A percentile compares a stretch with the other conserved stretches of the same genome.
These are phyloP conservation scores for Chlamydotis undulata DNA, from an alignment of 2,113 vertebrate genomes.

Conservation along the genomic window DNA sequence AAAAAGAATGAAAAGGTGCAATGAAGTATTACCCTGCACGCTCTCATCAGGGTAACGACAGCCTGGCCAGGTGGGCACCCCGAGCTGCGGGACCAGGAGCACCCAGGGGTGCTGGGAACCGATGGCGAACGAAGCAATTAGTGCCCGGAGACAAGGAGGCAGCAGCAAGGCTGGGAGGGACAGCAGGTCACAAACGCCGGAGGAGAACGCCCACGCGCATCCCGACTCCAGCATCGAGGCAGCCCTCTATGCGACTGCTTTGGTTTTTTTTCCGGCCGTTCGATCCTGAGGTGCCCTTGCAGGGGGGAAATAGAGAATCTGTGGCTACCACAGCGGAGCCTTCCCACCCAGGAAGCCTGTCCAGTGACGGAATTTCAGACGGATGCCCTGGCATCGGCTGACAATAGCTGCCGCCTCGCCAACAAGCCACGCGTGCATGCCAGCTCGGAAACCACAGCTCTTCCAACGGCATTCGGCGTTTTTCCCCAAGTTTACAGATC, in stretches of 20 bases:
- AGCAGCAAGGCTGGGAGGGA: not conserved
- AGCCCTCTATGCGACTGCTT: accelerated
- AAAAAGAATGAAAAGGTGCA: not conserved
- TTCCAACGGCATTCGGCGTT: accelerated
- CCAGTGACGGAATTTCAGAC: not conserved
- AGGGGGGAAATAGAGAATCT: not conserved
- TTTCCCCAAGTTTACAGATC: not conserved
- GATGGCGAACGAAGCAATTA: not conserved
- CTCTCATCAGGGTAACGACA: too few species aligned
- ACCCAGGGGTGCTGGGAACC: not conserved
- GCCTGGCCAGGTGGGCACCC: too few species aligned
- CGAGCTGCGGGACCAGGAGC: not conserved
- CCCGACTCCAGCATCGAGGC: accelerated
- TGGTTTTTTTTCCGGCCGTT: not conserved
- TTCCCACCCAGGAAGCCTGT: accelerated
- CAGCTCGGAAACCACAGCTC: not conserved
- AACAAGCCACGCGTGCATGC: accelerated
- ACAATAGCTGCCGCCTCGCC: not conserved
- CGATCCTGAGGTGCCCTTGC: not conserved
- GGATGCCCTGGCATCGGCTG: accelerated
- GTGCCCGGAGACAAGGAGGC: not conserved
- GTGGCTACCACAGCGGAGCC: accelerated
- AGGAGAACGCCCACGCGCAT: accelerated
- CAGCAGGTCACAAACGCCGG: not conserved
- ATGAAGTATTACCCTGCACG: too few species aligned